Base-by-base conservation (phyloP, 2,797 vertebrate species). In the Gallinago solitaria region DNA sequence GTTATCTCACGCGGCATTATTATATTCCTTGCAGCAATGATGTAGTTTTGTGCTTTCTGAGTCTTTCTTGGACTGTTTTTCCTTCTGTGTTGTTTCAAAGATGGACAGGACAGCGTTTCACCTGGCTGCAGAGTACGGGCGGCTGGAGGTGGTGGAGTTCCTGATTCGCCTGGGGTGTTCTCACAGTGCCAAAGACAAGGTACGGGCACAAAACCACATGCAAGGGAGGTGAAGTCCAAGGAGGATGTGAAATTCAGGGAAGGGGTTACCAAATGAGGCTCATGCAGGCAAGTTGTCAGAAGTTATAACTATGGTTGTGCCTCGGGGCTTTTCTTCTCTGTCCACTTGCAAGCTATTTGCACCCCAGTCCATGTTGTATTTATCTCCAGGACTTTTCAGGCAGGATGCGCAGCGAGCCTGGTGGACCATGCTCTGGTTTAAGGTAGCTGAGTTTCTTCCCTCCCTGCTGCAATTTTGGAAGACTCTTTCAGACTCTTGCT, bases 61-160 rank as follows among this genome's bases (percentile, higher is more conserved):
- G 47, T 41, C 47, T 69, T 70, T 59, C 59, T 85, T 79, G 19
- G 15, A 30, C 45, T 41, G 6, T 77, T 5, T 76, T 74, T 65
- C 51, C 91, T 20, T 70, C 27, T 56, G 59, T 67, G 87, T 89
- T 1, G 15, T 86, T 43, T 41, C 79, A 83, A 85, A 97, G 98
- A 90, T 98, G 93, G 98, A 98, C 47, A 99, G 98, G 97, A 99
- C 99, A 1, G 98, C 99, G 0, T 98, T 99, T 84, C 99, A 99
- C 90, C 94, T 98, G 93, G 99, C 99, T 2, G 98, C 98, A 27
- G 98, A 99, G 86, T 90, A 98, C 0, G 98, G 99, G 61, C 98
- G 97, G 30, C 87, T 98, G 90, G 98, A 99, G 12, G 98, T 98
- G 92, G 98, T 98, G 90, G 98, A 99, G 81, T 98, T 99, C 96